Evolutionary conservation across 2,113 vertebrate genomes (phyloP), one percentile per base, ranked within the genome.

Genomic region (Centrocercus urophasianus): DNA sequence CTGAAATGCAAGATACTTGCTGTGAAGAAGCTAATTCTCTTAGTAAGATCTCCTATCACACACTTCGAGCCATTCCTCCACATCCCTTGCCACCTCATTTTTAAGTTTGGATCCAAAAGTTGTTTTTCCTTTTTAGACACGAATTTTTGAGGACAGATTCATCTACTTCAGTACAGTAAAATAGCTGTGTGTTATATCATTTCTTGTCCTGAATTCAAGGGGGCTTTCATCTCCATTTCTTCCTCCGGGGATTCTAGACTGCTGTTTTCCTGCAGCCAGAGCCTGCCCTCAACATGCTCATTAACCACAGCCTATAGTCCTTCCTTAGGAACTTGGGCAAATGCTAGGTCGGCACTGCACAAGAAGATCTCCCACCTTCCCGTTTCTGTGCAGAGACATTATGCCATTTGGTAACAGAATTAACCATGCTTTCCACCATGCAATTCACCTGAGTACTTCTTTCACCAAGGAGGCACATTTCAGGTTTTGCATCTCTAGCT

Each of bases 201-300:
- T 38, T 13, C 40, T 64, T 47, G 64, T 77, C 85, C 75, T 69
- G 34, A 86, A 74, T 63, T 78, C 20, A 82, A 64, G 12, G 30
- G 13, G 56, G 45, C 69, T 78, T 78, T 75, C 10, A 34, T 22
- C 66, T 65, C 17, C 22, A 17, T 52, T 50, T 32, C 25, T 71
- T 82, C 45, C 80, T 86, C 25, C 69, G 66, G 36, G 60, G 36
- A 7, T 47, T 81, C 27, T 61, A 48, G 30, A 40, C 7, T 60
- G 40, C 38, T 4, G 0, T 63, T 61, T 79, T 64, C 40, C 71
- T 57, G 47, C 25, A 78, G 21, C 27, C 12, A 71, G 38, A 6
- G n/a, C 77, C 30, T 18, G 16, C 15, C 15, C 60, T 24, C 60
- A 65, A 57, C 8, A 36, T 0, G 0, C 12, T 27, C 24, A 36